Evolutionary conservation across 2,888 invertebrate species (phyloP), one percentile per base, ranked within the genome.

Genomic region (Unio delphinus): DNA sequence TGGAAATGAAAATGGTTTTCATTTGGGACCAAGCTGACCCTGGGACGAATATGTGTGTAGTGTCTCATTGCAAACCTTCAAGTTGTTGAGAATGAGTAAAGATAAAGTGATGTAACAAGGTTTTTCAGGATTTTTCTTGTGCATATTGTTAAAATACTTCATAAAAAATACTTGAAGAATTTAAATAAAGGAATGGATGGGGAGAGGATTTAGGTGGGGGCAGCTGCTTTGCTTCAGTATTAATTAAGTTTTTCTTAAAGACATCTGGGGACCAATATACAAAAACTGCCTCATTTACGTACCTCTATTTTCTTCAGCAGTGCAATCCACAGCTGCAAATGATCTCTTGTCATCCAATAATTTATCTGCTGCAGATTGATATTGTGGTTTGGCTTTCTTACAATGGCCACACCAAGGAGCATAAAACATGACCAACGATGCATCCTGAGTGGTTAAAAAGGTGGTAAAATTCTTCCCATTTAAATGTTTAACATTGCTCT

Each of bases 351-450:
- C 68, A 61, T 78, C 76, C 56, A 94, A 93, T 17, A 81, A 57
- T 28, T 95, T 95, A 2, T 92, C 92, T 6, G 96, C 96, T 6
- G 95, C 96, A 67, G 92, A 91, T 0, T 94, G 93, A 90, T 94
- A 96, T 72, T 95, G 95, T 0, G 96, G 96, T 86, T 96, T 96
- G 83, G 96, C 89, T 66, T 93, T 93, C 88, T 96, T 96, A 88
- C 96, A 96, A 87, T 94, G 95, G 0, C 95, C 95, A 90, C 96
- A 96, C 96, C 96, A 96, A 3, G 96, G 96, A 0, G 96, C 95
- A 90, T 96, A 96, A 90, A 96, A 96, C 94, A 96, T 95, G 67
- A 95, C 93, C 69, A 96, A 86, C 1, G 94, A 95, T 89, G 95
- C 95, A 82, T 95, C 95, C 89, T 95, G 94, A 87, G 95, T 94